phyloP scores from a whole-genome alignment of 1,140 invertebrate species.

The Neodiprion pinetum region DNA sequence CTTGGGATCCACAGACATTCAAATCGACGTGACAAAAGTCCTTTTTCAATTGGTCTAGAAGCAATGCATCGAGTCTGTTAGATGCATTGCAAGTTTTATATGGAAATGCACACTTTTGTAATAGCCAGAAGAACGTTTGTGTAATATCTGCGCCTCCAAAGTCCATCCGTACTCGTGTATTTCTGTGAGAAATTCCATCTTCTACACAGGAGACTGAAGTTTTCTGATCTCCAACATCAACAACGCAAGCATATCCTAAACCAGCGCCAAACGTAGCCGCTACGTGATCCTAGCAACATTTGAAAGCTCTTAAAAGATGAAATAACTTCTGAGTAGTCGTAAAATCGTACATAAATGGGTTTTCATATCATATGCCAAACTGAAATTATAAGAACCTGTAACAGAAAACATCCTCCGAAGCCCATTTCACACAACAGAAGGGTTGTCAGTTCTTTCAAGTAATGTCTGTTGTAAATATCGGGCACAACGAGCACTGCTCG shows the following conservation, averaged over 20 bases:
- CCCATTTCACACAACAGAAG: slow-evolving; percentile 83
- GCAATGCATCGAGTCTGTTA: slow-evolving; percentile 73
- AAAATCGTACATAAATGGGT: slow-evolving; percentile 20
- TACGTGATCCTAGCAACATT: slow-evolving; percentile 78
- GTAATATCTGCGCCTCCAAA: slow-evolving; percentile 92
- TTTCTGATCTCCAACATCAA: slow-evolving; percentile 96
- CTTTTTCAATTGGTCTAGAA: slow-evolving; percentile 87
- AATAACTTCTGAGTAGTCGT: slow-evolving; percentile 9
- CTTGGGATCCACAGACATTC: slow-evolving; percentile 84
- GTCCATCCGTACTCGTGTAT: slow-evolving; percentile 83
- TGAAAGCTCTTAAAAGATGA: slow-evolving; percentile 19
- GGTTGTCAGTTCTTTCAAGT: slow-evolving; percentile 85
- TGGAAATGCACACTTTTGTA: slow-evolving; percentile 89
- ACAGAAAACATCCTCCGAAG: slow-evolving; percentile 89
- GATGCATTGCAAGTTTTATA: slow-evolving; percentile 79
- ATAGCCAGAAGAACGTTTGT: slow-evolving; percentile 84
- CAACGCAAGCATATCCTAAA: slow-evolving; percentile 89
- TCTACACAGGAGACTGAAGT: slow-evolving; percentile 95
- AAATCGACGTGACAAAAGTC: slow-evolving; percentile 91
- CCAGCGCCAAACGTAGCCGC: slow-evolving; percentile 94
- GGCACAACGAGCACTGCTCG: slow-evolving; percentile 88
- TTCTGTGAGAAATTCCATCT: slow-evolving; percentile 91
- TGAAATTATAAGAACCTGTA: slow-evolving; percentile 70
- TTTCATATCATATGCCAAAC: slow-evolving; percentile 3
- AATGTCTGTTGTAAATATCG: slow-evolving; percentile 88